Evolutionary conservation across 2,113 vertebrate species (phyloP).

Genomic region (Nannobrachium achirus): DNA sequence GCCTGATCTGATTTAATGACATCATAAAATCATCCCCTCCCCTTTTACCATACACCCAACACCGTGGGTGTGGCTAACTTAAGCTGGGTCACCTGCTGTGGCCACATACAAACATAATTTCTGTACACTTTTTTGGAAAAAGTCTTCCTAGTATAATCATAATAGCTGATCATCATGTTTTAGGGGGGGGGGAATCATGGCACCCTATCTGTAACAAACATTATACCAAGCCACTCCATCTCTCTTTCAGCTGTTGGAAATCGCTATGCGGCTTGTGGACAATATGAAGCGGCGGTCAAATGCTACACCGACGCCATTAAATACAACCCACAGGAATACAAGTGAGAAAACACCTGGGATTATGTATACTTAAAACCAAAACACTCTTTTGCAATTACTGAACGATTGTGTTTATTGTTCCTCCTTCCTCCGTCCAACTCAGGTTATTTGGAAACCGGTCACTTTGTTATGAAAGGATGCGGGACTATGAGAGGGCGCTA

Average conservation of each 20-base stretch:
- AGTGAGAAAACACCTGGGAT: constrained; percentile 66
- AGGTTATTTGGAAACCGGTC: constrained; percentile 91
- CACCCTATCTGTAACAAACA: background rate
- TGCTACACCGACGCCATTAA: constrained; percentile 84
- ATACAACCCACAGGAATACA: constrained; percentile 84
- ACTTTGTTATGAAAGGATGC: constrained; percentile 84
- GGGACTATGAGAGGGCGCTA: constrained; percentile 77
- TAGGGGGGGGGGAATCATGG: no score
- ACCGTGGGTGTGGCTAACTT: no score
- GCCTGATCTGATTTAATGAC: no score
- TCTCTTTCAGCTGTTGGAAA: constrained; percentile 76
- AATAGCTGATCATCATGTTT: no score
- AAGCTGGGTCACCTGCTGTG: no score
- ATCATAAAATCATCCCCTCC: no score
- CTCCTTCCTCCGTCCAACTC: background rate
- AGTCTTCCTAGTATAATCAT: no score
- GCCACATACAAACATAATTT: no score
- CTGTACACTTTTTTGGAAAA: no score
- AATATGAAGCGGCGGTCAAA: constrained; percentile 71
- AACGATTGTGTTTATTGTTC: background rate
- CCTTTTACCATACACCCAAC: no score
- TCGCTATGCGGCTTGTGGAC: constrained; percentile 70
- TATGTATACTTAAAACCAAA: background rate
- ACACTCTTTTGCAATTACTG: background rate
- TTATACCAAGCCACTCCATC: background rate